Evolutionary conservation across 1,140 invertebrate genomes (phyloP), one percentile per base, ranked within the genome.

Genomic region (Bactericera cockerelli): DNA sequence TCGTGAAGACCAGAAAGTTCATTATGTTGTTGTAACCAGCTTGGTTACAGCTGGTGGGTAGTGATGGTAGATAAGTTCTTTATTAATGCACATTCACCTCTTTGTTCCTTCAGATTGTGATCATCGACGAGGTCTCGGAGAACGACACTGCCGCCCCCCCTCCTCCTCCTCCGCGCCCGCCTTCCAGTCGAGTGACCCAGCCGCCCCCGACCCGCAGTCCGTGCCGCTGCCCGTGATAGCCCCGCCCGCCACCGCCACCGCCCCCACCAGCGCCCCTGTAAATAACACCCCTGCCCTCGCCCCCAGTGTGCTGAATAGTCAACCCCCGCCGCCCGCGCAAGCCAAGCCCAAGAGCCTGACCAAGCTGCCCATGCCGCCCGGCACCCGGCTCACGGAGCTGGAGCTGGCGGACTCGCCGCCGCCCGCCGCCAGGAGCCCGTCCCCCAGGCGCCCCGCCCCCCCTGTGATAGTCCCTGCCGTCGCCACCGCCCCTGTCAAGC

Each of bases 311-410:
- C 6, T 10, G 4, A 49, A 16, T 16, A n/a, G 4, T 3, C 4
- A 61, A 58, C 59, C 72, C 57, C 65, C 71, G 63, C n/a, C n/a
- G n/a, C n/a, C n/a, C n/a, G n/a, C n/a, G n/a, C n/a, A n/a, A n/a
- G 19, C 4, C n/a, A 49, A 49, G n/a, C 42, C 42, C n/a, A 49
- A 22, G 22, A 63, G 63, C 57, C 59, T 66, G 26, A 83, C 84
- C 2, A 82, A 81, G 60, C 69, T 91, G 62, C 88, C 87, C 2
- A 77, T 91, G 76, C 87, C 87, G 28, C 87, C 87, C n/a, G 87
- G 86, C 14, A 87, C 87, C 56, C 80, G 84, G 73, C 80, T 82
- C 19, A 82, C 82, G 61, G 86, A 89, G 63, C 70, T 86, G n/a
- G 81, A 84, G 64, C 81, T 75, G 53, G 83, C 82, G 59, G 82